phyloP scores from a whole-genome alignment of 2,797 vertebrate species.

The Ciconia nigra region DNA sequence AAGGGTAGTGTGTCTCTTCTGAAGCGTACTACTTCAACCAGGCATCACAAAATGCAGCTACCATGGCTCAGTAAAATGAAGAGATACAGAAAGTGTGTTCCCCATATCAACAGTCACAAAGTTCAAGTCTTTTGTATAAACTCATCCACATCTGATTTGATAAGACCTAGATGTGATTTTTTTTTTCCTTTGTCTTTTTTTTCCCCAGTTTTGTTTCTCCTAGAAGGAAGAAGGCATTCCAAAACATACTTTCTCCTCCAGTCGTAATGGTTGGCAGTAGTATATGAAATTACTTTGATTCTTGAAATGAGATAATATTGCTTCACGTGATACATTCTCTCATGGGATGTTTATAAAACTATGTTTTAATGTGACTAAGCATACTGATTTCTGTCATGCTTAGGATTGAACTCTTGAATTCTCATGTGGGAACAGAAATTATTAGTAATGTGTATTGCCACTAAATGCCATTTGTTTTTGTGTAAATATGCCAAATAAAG shows the following conservation, averaged over 20 bases:
- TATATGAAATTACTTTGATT: not conserved
- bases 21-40: not conserved
- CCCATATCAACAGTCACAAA: not conserved
- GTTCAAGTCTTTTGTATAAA: not conserved
- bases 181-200: too few species aligned
- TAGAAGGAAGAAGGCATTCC: not conserved
- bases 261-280: not conserved
- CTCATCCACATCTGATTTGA: not conserved
- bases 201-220: accelerated
- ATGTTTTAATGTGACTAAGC: not conserved
- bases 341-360: not conserved
- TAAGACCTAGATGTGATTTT: not conserved
- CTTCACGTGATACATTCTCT: not conserved
- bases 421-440: not conserved
- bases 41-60: not conserved
- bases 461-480: not conserved
- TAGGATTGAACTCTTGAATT: not conserved
- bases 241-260: not conserved
- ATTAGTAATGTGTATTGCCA: not conserved
- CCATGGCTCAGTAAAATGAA: not conserved
- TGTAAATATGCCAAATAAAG: not conserved
- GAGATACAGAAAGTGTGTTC: not conserved
- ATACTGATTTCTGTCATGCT: not conserved
- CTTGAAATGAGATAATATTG: not conserved
- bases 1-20: not conserved